Percentiles rank a stretch among this genome's conserved stretches.
phyloP scores from a whole-genome alignment of 2,113 vertebrate genomes.

The Balaenoptera acutorostrata region DNA sequence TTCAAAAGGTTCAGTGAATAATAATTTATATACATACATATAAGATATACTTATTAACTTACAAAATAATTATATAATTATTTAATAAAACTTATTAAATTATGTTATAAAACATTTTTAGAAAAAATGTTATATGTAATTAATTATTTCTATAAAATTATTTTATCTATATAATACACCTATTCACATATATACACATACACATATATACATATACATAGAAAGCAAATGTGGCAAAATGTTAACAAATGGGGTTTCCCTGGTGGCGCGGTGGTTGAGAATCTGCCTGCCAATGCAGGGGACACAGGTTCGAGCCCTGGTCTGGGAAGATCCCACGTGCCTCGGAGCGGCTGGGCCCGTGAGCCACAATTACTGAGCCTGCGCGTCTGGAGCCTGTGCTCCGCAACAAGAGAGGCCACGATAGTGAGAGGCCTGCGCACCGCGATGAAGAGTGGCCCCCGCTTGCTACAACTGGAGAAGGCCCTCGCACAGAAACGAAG shows the following conservation, averaged over 20 bases:
- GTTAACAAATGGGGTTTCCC: neutral
- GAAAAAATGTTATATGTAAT: neutral
- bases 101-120: neutral
- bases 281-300: too few species aligned
- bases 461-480: too few species aligned
- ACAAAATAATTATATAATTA: neutral
- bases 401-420: too few species aligned
- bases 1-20: conserved; percentile 11
- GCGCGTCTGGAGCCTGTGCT: too few species aligned
- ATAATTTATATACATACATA: neutral
- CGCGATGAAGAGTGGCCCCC: too few species aligned
- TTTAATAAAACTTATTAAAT: neutral
- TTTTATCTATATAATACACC: neutral
- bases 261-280: too few species aligned
- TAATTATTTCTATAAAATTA: neutral
- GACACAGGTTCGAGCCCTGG: too few species aligned
- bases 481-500: too few species aligned
- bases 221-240: neutral
- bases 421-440: too few species aligned
- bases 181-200: neutral
- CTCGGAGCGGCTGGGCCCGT: too few species aligned
- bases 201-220: neutral
- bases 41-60: neutral
- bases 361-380: too few species aligned
- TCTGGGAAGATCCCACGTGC: too few species aligned